Base-by-base conservation (phyloP, 2,888 invertebrate genomes). In the Melanotus villosus region DNA sequence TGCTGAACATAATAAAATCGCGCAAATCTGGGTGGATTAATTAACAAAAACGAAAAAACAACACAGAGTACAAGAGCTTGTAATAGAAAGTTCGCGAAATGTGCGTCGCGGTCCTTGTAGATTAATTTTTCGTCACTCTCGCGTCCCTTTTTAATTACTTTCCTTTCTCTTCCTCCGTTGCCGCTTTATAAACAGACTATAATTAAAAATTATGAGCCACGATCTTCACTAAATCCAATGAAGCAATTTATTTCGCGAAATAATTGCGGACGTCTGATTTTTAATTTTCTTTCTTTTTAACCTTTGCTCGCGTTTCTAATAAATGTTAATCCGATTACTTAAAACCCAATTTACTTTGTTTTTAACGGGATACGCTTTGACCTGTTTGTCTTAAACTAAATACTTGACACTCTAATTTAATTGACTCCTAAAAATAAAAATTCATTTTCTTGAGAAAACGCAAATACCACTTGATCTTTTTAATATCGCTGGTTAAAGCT, bases 161-260 rank as follows among this genome's bases (percentile, higher is more conserved):
- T 36, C 36, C 38, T 38, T 62, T 47, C 38, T 52, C 62, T 50
- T 32, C 45, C 41, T 26, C 45, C 34, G 59, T 19, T 16, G n/a
- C 26, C 38, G 52, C 52, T 62, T 50, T 62, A 62, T 50, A 47
- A 62, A 50, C 52, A 50, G 52, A 41, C 47, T 64, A 56, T 64
- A 64, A 64, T 64, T 64, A 64, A 64, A 64, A 64, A 64, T 54
- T 56, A 64, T 43, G 54, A 43, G 54, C 43, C 56, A 16, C 41
- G 43, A 64, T 62, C 59, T 62, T 62, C 36, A 41, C 30, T 38
- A 62, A 36, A 50, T 43, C 54, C 43, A 52, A 64, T 64, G 54
- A 56, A 54, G 43, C 54, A 56, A 54, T 64, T 64, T 43, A 52
- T 64, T 52, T 30, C 41, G 36, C 30, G 32, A 56, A 43, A 43